Conservation (phyloP, 1,140 invertebrate species). For the Heterodera carotae region DNA sequence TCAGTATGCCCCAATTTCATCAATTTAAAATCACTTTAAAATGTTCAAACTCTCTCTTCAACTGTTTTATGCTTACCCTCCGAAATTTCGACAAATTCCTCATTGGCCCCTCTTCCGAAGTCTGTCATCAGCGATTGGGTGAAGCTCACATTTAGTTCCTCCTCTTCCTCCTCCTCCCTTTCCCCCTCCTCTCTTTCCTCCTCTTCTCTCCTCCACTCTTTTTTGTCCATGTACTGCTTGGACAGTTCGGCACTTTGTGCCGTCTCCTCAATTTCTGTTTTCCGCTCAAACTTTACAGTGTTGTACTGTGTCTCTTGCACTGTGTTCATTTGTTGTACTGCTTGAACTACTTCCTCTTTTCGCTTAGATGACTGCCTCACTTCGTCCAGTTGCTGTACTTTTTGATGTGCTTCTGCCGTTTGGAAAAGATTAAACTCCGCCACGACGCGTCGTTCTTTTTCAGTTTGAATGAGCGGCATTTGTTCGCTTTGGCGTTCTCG, state of each 20-base stretch:
- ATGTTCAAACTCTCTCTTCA: too few relatives aligned
- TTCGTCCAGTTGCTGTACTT: neutral
- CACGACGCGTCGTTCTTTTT: neutral
- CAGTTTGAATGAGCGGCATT: neutral
- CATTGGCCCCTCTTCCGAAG: conserved; percentile 23
- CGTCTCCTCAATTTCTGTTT: neutral
- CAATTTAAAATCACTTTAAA: too few relatives aligned
- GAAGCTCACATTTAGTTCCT: conserved; percentile 34
- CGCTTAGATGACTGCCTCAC: neutral
- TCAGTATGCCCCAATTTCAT: too few relatives aligned
- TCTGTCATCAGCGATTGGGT: conserved; percentile 46
- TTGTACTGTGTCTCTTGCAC: neutral
- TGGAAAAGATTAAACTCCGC: neutral
- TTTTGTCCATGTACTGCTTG: neutral
- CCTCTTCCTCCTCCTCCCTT: conserved; percentile 41
- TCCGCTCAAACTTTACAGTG: neutral
- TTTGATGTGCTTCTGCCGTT: neutral
- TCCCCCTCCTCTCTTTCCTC: conserved; percentile 8
- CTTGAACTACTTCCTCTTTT: neutral
- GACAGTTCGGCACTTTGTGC: conserved; percentile 4
- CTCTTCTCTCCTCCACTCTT: conserved; percentile 8
- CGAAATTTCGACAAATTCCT: neutral
- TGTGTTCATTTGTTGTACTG: neutral
- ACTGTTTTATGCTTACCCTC: conserved; percentile 5
- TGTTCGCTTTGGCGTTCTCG: neutral